Evolutionary conservation across 2,888 invertebrate species (phyloP).

Genomic region (Alitta virens): DNA sequence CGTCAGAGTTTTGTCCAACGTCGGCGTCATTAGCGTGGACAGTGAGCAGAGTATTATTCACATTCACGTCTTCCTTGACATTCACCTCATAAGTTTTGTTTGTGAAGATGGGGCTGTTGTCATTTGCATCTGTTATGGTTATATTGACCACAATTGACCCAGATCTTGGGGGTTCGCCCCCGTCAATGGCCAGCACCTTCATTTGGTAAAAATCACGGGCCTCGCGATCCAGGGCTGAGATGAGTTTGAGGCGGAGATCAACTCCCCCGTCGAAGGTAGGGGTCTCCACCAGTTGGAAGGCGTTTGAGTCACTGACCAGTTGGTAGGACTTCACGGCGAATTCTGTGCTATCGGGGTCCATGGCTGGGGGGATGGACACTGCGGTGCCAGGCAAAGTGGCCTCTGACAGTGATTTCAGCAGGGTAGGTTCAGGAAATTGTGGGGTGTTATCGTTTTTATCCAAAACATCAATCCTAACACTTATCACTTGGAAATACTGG

Average conservation of each 20-base stretch:
- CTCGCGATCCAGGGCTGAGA: constrained; percentile 39
- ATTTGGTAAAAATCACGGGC: constrained; percentile 32
- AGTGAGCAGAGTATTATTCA: constrained; percentile 4
- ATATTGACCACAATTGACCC: constrained; percentile 18
- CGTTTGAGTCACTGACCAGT: background rate
- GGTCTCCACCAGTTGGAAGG: constrained; percentile 8
- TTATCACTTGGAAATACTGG: constrained; percentile 20
- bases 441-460: constrained; percentile 19
- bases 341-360: constrained; percentile 14
- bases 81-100: constrained; percentile 12
- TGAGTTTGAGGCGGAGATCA: constrained; percentile 40
- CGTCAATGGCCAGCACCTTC: constrained; percentile 19
- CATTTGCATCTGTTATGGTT: constrained; percentile 19
- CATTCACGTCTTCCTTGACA: constrained; percentile 5
- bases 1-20: constrained; percentile 9
- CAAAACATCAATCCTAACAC: constrained; percentile 10
- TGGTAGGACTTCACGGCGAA: constrained; percentile 10
- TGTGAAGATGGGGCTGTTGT: constrained; percentile 18
- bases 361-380: constrained; percentile 10
- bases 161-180: constrained; percentile 9
- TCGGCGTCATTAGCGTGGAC: constrained; percentile 16
- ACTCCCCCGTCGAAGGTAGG: constrained; percentile 26
- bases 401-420: constrained; percentile 6
- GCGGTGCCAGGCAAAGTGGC: constrained; percentile 3
- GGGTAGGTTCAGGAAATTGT: constrained; percentile 2